phyloP scores from a whole-genome alignment of 2,888 invertebrate genomes.

The Erebia epiphron region DNA sequence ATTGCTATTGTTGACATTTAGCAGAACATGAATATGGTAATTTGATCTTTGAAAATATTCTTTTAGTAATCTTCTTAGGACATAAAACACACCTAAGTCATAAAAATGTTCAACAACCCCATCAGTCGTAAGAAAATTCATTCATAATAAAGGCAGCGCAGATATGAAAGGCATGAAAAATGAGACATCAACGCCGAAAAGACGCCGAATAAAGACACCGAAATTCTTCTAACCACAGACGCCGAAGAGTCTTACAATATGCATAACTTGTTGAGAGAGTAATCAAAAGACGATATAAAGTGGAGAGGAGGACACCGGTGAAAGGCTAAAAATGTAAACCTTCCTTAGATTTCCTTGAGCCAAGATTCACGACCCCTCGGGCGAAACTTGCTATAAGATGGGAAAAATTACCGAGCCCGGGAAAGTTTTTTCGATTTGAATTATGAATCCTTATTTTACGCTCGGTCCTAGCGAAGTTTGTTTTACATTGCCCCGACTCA shows the following conservation, averaged over 20 bases:
- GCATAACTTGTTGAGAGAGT: conserved; percentile 82
- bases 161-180: conserved; percentile 70
- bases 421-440: conserved; percentile 83
- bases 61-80: background rate
- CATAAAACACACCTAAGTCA: conserved; percentile 33
- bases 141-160: conserved; percentile 64
- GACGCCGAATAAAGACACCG: conserved; percentile 63
- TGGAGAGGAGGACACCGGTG: conserved; percentile 76
- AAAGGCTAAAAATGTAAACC: conserved; percentile 82
- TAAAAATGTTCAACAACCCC: conserved; percentile 51
- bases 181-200: conserved; percentile 65
- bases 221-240: conserved; percentile 68
- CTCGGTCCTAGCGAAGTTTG: conserved; percentile 72
- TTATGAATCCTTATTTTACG: conserved; percentile 82
- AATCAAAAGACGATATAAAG: conserved; percentile 83
- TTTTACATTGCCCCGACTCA: conserved; percentile 68
- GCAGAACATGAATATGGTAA: background rate
- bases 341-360: conserved; percentile 77
- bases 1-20: background rate
- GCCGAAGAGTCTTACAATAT: conserved; percentile 76
- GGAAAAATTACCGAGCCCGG: conserved; percentile 78
- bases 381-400: conserved; percentile 78
- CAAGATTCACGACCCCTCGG: conserved; percentile 72
- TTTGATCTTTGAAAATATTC: conserved; percentile 1
- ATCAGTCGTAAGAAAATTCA: conserved; percentile 64